phyloP scores from a whole-genome alignment of 2,797 vertebrate species.

The Channallabes apus region DNA sequence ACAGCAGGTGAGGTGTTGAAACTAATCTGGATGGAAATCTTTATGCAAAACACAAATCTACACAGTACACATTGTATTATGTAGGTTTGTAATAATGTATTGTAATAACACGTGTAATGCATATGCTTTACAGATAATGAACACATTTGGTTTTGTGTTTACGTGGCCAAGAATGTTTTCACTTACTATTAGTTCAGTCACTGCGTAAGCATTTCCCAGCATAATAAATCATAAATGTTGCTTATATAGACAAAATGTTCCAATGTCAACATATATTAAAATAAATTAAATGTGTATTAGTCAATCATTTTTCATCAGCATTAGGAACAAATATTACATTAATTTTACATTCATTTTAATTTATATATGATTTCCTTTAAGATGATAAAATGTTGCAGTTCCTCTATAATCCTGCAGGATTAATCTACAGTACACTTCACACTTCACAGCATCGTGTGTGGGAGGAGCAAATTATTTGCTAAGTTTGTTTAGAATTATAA shows the following conservation, averaged over 20 bases:
- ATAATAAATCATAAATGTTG: not conserved
- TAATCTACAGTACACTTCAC: no score
- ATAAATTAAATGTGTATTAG: no score
- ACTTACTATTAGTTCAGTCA: not conserved
- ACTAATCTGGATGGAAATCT: constrained; percentile 3
- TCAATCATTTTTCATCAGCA: no score
- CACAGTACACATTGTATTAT: not conserved
- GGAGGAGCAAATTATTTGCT: no score
- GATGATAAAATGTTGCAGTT: no score
- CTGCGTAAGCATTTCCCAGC: not conserved
- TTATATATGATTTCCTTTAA: no score
- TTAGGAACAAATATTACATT: no score
- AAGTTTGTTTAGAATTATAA: no score
- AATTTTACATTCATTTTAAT: no score
- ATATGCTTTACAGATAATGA: not conserved
- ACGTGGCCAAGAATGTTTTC: not conserved
- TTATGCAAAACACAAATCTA: not conserved
- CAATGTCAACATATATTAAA: no score
- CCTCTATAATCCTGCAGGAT: no score
- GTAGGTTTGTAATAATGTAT: not conserved
- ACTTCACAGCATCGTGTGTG: no score
- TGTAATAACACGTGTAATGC: not conserved
- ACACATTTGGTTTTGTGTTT: not conserved
- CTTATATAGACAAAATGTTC: not conserved
- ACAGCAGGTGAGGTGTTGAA: not conserved